phyloP scores from a whole-genome alignment of 2,113 vertebrate genomes.

The Pavo muticus region DNA sequence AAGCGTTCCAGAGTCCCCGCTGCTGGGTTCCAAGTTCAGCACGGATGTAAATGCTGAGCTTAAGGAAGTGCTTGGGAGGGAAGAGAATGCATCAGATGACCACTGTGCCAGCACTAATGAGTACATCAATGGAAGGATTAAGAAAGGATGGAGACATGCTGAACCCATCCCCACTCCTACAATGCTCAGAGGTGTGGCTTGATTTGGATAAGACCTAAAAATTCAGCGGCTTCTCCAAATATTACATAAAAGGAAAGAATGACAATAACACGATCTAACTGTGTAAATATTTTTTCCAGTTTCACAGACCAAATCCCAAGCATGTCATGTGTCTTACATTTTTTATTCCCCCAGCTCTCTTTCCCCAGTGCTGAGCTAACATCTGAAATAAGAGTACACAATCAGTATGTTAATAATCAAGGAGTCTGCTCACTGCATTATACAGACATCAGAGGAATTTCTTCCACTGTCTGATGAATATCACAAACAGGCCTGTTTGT shows the following conservation, averaged over 20 bases:
- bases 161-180: not conserved
- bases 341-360: constrained; percentile 37
- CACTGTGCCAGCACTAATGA: not conserved
- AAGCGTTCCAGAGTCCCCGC: not conserved
- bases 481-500: not conserved
- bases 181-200: constrained; percentile 50
- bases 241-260: constrained; percentile 70
- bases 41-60: not conserved
- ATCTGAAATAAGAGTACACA: constrained; percentile 35
- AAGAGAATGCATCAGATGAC: not conserved
- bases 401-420: constrained; percentile 42
- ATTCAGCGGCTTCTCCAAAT: constrained; percentile 50
- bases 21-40: not conserved
- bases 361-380: constrained; percentile 34
- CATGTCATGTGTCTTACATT: constrained; percentile 20
- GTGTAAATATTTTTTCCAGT: constrained; percentile 65
- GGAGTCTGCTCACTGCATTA: constrained; percentile 19
- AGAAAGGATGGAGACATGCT: not conserved
- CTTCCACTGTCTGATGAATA: constrained; percentile 49
- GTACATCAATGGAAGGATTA: constrained; percentile 30
- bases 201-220: constrained; percentile 20
- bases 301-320: constrained; percentile 58
- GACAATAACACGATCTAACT: constrained; percentile 37
- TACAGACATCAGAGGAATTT: constrained; percentile 54
- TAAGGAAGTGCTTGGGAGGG: not conserved